Conservation (phyloP, 2,113 vertebrate genomes). For the Papio anubis region DNA sequence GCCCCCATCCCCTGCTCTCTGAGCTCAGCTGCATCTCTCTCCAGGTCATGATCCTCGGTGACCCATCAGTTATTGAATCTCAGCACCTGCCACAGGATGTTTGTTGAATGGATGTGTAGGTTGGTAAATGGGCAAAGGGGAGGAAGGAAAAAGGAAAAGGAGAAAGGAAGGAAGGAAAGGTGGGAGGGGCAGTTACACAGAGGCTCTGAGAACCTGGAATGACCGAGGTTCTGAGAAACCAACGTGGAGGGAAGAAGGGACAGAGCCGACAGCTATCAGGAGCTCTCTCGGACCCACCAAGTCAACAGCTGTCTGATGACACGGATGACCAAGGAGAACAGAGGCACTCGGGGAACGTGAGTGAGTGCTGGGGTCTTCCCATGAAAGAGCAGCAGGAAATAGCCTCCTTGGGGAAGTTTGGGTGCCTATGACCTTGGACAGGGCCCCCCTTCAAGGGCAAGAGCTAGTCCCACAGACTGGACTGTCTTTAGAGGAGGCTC, state of each 20-base stretch:
- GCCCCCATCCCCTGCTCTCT: neutral
- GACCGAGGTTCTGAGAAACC: neutral
- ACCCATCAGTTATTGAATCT: neutral
- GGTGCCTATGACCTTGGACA: rapidly evolving
- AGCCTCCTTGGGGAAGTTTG: neutral
- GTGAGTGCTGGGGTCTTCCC: neutral
- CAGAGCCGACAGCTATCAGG: neutral
- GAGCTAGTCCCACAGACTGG: neutral
- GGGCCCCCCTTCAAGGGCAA: neutral
- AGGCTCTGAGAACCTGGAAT: neutral
- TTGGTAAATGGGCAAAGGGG: neutral
- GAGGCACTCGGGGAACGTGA: neutral
- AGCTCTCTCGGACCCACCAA: no score
- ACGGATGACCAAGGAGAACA: neutral
- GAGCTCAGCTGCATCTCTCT: neutral
- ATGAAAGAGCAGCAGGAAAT: neutral
- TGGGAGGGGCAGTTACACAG: neutral
- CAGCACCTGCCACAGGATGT: neutral
- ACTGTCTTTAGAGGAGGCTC: no score
- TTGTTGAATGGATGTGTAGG: neutral
- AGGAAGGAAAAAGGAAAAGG: neutral
- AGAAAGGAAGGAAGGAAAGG: neutral
- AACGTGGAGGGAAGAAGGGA: rapidly evolving
- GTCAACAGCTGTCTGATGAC: neutral
- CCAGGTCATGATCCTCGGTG: neutral